Conservation (phyloP, 2,888 invertebrate species). For the Campoletis raptor region DNA sequence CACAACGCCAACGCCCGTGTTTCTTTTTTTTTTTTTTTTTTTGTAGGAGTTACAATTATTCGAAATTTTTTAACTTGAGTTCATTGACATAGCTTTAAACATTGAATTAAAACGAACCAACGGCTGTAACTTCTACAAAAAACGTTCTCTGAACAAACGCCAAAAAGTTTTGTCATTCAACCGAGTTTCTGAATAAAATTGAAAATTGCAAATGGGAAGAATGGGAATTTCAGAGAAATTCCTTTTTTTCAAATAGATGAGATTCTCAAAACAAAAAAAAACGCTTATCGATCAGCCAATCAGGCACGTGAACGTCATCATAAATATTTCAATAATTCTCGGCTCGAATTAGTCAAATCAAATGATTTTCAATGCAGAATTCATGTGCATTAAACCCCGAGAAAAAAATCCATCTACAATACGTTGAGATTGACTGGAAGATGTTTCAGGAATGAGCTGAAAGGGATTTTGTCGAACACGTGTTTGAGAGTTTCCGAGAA, state of each 20-base stretch:
- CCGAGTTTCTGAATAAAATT: background rate
- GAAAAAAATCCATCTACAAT: background rate
- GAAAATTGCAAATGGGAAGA: background rate
- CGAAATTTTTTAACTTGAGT: background rate
- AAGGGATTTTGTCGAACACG: slow-evolving; percentile 22
- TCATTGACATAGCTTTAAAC: background rate
- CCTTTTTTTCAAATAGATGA: background rate
- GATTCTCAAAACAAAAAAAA: background rate
- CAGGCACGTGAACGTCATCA: background rate
- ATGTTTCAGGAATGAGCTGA: slow-evolving; percentile 4
- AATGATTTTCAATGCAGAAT: background rate
- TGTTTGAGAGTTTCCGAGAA: slow-evolving; percentile 28
- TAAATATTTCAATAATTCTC: background rate
- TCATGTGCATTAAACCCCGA: background rate
- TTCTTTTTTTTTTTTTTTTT: background rate
- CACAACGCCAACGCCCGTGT: background rate
- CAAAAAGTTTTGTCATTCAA: background rate
- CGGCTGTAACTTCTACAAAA: background rate
- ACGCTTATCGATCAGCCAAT: background rate
- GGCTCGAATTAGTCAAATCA: background rate
- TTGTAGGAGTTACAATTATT: background rate
- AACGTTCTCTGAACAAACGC: background rate
- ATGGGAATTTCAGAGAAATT: background rate
- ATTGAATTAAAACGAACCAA: background rate
- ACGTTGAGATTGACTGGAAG: background rate